Evolutionary conservation across 2,888 invertebrate genomes (phyloP).

Genomic region (Coremacera marginata): DNA sequence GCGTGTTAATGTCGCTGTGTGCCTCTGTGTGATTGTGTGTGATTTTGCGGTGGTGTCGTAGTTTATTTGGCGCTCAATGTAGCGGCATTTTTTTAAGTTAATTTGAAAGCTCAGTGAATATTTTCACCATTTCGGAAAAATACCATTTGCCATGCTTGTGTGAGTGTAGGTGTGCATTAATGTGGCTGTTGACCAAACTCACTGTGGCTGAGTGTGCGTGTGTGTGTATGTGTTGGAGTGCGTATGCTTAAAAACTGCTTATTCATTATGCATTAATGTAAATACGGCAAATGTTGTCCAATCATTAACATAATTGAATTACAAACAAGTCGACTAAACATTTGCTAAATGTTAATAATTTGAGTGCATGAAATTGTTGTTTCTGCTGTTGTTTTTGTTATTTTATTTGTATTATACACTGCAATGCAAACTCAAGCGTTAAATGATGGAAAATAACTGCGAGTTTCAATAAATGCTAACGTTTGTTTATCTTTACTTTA

Average conservation of each 20-base stretch:
- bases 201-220: not conserved
- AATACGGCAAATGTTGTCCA: slow-evolving; percentile 68
- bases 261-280: slow-evolving; percentile 69
- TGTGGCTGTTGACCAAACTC: not conserved
- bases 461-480: too few species aligned
- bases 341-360: slow-evolving; percentile 20
- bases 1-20: slow-evolving; percentile 15
- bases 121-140: slow-evolving; percentile 11
- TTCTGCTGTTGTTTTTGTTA: not conserved
- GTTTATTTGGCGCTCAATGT: slow-evolving; percentile 23
- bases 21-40: slow-evolving; percentile 18
- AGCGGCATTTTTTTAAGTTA: slow-evolving; percentile 11
- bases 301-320: slow-evolving; percentile 69
- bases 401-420: not conserved
- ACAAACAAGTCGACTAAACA: slow-evolving; percentile 59
- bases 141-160: not conserved
- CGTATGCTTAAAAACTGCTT: slow-evolving; percentile 51
- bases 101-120: slow-evolving; percentile 28
- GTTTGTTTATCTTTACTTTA: too few species aligned
- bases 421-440: too few species aligned
- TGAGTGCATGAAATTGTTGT: slow-evolving; percentile 9
- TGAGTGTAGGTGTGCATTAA: not conserved
- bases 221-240: not conserved
- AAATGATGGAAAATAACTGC: too few species aligned
- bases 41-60: slow-evolving; percentile 29